A percentile compares a stretch with the other conserved stretches of the same genome.
Conservation (phyloP, 2,113 vertebrate species). For the Saguinus midas region DNA sequence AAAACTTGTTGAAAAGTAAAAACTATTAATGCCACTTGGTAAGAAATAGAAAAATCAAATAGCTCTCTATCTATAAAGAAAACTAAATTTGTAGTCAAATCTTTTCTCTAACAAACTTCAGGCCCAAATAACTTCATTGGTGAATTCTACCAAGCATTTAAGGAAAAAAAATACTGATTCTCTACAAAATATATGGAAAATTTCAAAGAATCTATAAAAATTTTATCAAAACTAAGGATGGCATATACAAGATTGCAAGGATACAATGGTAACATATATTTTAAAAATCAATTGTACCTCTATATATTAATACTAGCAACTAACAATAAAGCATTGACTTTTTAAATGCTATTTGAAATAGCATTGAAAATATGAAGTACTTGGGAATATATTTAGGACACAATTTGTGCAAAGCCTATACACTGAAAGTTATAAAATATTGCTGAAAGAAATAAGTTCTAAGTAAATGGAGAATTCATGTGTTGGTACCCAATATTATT, state of each 20-base stretch:
- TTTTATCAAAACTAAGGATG: neutral
- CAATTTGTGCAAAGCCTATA: neutral
- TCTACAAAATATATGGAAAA: neutral
- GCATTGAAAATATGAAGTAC: neutral
- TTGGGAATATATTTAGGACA: neutral
- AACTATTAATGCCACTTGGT: neutral
- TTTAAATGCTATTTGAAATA: neutral
- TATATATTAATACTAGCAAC: neutral
- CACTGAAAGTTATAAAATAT: neutral
- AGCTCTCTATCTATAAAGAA: neutral
- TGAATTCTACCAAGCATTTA: neutral
- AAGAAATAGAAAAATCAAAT: neutral
- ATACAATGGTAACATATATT: neutral
- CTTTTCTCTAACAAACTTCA: neutral
- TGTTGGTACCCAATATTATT: neutral
- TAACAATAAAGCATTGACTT: neutral
- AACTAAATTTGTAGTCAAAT: neutral
- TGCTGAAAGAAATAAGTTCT: neutral
- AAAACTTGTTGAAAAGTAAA: neutral
- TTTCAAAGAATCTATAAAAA: conserved; percentile 4
- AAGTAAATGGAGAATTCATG: neutral
- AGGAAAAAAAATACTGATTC: neutral
- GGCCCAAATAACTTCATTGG: neutral
- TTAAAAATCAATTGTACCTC: neutral
- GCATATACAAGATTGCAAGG: neutral